A percentile compares a stretch with the other conserved stretches of the same genome.
These are phyloP conservation scores for Etheostoma spectabile DNA, from an alignment of 2,113 vertebrate genomes.

Conservation along the genomic window DNA sequence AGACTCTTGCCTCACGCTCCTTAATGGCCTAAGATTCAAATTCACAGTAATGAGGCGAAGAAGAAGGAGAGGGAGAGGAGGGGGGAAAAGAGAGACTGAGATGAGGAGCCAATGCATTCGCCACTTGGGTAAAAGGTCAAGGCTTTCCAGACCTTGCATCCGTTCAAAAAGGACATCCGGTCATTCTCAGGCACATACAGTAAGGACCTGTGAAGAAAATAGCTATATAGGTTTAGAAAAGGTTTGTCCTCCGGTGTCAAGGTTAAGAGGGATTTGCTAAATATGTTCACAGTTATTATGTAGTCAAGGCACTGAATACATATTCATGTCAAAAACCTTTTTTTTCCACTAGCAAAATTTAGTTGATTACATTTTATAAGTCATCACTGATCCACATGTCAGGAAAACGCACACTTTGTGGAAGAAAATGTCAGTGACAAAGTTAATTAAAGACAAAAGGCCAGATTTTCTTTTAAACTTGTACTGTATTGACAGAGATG, in stretches of 20 bases:
- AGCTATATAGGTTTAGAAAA: neutral
- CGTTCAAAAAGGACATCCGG: neutral
- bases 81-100: neutral
- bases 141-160: neutral
- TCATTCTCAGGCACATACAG: constrained; percentile 5
- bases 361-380: constrained; percentile 19
- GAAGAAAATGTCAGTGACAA: constrained; percentile 50
- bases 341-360: neutral
- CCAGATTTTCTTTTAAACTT: constrained; percentile 45
- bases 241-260: neutral
- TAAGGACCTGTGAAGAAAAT: constrained; percentile 7
- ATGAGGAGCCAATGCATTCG: neutral
- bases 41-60: constrained; percentile 59
- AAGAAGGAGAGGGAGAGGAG: constrained; percentile 1
- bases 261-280: neutral
- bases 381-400: constrained; percentile 5
- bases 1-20: constrained; percentile 46
- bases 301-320: no score
- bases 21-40: constrained; percentile 69
- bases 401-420: constrained; percentile 5
- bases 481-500: constrained; percentile 43
- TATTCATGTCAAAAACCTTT: neutral
- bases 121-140: constrained; percentile 49
- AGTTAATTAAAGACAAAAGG: constrained; percentile 56
- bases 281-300: neutral